These are phyloP conservation scores for Chironex yamaguchii DNA, from an alignment of 30 jellyfish, hydroid and myxozoan genomes.

Conservation along the genomic window DNA sequence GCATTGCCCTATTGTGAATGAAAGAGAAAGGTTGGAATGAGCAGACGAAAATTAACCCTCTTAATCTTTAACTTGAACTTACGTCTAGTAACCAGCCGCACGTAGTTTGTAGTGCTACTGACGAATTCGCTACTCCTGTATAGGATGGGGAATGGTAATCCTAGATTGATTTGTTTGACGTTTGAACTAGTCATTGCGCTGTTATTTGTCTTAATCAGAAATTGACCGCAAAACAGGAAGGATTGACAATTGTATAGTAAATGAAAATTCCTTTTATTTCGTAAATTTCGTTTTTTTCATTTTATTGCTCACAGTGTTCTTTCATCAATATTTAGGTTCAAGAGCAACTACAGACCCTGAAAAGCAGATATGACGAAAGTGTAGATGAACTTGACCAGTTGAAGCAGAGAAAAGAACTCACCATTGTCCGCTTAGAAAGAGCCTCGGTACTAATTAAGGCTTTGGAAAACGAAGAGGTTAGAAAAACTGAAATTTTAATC, in stretches of 20 bases:
- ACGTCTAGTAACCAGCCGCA: too few relatives aligned
- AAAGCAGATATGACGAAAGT: conserved; percentile 64
- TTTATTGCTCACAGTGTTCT: neutral
- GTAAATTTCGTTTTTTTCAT: neutral
- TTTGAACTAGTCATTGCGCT: neutral
- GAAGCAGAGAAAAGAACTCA: conserved; percentile 69
- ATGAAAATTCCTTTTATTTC: too few relatives aligned
- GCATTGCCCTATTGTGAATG: too few relatives aligned
- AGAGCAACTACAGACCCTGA: conserved; percentile 72
- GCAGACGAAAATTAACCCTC: too few relatives aligned
- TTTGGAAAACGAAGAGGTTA: conserved; percentile 86
- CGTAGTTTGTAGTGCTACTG: too few relatives aligned
- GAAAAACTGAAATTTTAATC: too few relatives aligned
- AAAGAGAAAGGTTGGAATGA: too few relatives aligned
- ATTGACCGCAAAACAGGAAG: neutral
- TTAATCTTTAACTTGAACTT: too few relatives aligned
- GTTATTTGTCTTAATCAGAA: neutral
- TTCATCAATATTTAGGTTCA: conserved; percentile 59
- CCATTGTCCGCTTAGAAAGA: conserved; percentile 72
- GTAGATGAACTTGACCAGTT: conserved; percentile 65
- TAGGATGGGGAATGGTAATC: too few relatives aligned
- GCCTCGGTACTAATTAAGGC: conserved; percentile 84
- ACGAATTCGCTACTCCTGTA: too few relatives aligned
- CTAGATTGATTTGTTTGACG: too few relatives aligned
- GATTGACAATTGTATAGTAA: too few relatives aligned